phyloP scores from a whole-genome alignment of 2,888 invertebrate species.

The Leucozona laternaria region DNA sequence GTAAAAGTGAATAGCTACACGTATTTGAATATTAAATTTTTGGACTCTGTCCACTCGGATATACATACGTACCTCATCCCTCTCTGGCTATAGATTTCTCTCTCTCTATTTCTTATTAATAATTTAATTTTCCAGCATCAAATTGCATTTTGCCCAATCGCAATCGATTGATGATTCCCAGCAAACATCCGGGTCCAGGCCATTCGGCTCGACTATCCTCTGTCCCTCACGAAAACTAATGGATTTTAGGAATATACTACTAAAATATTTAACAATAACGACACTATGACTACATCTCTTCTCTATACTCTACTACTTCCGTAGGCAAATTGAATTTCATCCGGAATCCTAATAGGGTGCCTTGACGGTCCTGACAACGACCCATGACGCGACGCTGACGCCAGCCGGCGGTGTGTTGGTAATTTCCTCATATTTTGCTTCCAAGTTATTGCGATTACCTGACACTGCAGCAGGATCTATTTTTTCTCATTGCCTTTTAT shows the following conservation, averaged over 20 bases:
- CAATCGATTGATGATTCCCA: conserved; percentile 68
- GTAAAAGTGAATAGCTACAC: conserved; percentile 43
- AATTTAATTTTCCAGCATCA: conserved; percentile 55
- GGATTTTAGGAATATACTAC: conserved; percentile 69
- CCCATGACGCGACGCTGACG: not conserved
- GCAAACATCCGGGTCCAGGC: conserved; percentile 41
- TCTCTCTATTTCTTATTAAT: conserved; percentile 41
- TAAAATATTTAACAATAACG: conserved; percentile 71
- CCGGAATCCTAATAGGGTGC: conserved; percentile 59
- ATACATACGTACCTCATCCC: not conserved
- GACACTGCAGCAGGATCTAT: conserved; percentile 55
- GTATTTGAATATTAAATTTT: conserved; percentile 52
- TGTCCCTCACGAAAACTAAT: conserved; percentile 56
- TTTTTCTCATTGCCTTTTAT: conserved; percentile 15
- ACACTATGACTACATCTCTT: conserved; percentile 51
- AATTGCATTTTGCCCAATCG: conserved; percentile 51
- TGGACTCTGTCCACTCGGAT: conserved; percentile 38
- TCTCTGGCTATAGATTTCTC: not conserved
- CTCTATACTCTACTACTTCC: conserved; percentile 42
- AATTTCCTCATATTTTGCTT: conserved; percentile 69
- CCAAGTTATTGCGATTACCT: conserved; percentile 70
- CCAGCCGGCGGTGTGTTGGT: conserved; percentile 57
- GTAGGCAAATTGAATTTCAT: conserved; percentile 72
- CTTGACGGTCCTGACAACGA: conserved; percentile 18
- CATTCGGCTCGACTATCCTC: not conserved